Percentiles rank a stretch among this genome's conserved stretches.
phyloP scores from a whole-genome alignment of 2,113 vertebrate species.

The Brachypteracias leptosomus region DNA sequence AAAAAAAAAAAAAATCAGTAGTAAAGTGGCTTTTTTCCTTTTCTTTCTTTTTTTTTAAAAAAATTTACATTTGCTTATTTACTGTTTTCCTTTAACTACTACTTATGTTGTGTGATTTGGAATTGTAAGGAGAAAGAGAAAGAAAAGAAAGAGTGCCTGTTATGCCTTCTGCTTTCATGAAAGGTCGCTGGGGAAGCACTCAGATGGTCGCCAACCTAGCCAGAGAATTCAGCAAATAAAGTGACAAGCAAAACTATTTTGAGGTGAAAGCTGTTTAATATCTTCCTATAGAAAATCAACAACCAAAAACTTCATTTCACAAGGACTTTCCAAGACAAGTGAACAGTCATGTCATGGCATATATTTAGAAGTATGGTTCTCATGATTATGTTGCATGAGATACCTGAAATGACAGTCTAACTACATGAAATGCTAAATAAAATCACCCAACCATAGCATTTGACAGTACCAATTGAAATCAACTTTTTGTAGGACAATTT shows the following conservation, averaged over 20 bases:
- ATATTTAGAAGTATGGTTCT: background rate
- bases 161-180: background rate
- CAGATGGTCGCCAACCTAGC: background rate
- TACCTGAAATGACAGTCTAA: background rate
- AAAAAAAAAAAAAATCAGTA: background rate
- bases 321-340: slow-evolving; percentile 16
- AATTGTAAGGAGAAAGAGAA: background rate
- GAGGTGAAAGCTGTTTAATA: slow-evolving; percentile 36
- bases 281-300: slow-evolving; percentile 4
- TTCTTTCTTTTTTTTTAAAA: background rate
- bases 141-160: background rate
- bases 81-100: background rate
- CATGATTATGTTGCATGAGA: background rate
- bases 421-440: background rate
- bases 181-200: background rate
- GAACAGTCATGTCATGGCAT: background rate
- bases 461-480: background rate
- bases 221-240: slow-evolving; percentile 39
- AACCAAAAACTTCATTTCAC: slow-evolving; percentile 39
- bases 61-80: background rate
- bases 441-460: background rate
- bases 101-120: background rate
- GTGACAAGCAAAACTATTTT: slow-evolving; percentile 68
- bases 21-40: background rate
- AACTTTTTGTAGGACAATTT: background rate